A percentile compares a stretch with the other conserved stretches of the same genome.
These are phyloP conservation scores for Scrobipalpa atriplicella DNA, from an alignment of 2,888 invertebrate genomes.

Conservation along the genomic window DNA sequence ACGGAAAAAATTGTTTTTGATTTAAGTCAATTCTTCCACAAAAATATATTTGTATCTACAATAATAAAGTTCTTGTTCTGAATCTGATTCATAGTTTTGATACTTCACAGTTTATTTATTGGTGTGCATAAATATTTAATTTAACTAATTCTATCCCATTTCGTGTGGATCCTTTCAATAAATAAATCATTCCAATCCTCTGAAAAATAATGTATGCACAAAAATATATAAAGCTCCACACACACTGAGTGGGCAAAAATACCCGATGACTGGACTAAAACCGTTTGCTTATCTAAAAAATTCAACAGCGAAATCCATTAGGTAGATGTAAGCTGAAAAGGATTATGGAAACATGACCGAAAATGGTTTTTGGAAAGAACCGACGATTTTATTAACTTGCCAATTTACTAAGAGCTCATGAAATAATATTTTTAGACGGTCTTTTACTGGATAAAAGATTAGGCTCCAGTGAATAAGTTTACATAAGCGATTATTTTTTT, in stretches of 20 bases:
- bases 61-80: too few relatives aligned
- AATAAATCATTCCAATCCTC: not conserved
- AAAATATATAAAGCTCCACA: not conserved
- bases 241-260: not conserved
- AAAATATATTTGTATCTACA: too few relatives aligned
- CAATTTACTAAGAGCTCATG: constrained; percentile 2
- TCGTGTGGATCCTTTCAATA: too few relatives aligned
- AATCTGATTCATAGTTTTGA: too few relatives aligned
- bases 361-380: constrained; percentile 10
- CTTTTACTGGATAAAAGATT: not conserved
- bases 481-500: not conserved
- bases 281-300: constrained; percentile 21
- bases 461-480: not conserved
- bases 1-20: too few relatives aligned
- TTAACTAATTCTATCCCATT: too few relatives aligned
- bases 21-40: too few relatives aligned
- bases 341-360: constrained; percentile 16
- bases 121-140: too few relatives aligned
- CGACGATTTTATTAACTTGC: constrained; percentile 9
- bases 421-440: constrained; percentile 7
- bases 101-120: too few relatives aligned
- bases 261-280: constrained; percentile 3
- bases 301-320: constrained; percentile 15
- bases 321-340: constrained; percentile 14
- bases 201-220: not conserved